Conservation (phyloP, 2,113 vertebrate species). For the Odocoileus hemionus region DNA sequence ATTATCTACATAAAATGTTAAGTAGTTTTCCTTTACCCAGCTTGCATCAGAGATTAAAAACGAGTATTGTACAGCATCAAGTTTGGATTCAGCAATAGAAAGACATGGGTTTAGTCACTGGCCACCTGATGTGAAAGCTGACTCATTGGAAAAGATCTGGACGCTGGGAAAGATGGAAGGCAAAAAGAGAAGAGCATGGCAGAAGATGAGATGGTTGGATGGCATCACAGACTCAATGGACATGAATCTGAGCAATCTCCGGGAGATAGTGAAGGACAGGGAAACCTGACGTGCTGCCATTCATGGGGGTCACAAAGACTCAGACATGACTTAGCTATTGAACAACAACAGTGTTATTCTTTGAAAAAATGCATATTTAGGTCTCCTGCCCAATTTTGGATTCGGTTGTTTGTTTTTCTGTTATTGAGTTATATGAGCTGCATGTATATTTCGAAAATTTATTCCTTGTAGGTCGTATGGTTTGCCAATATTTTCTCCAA, state of each 20-base stretch:
- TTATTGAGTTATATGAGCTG: background rate
- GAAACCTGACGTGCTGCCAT: background rate
- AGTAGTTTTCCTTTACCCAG: background rate
- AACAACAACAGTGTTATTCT: background rate
- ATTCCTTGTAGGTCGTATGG: background rate
- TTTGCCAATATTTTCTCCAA: background rate
- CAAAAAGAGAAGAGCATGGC: background rate
- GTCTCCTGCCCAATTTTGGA: background rate
- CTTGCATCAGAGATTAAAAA: background rate
- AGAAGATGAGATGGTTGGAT: background rate
- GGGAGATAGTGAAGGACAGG: background rate
- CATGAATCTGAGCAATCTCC: background rate
- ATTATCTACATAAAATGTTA: background rate
- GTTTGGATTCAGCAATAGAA: background rate
- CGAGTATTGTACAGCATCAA: background rate
- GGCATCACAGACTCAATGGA: background rate
- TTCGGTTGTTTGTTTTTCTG: background rate
- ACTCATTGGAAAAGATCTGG: background rate
- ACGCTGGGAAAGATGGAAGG: background rate
- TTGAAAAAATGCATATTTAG: background rate
- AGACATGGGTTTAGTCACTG: background rate
- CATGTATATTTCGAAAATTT: background rate
- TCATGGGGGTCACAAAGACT: background rate
- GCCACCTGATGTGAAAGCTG: background rate
- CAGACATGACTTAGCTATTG: accelerated